These are phyloP conservation scores for Eucidaris tribuloides DNA, from an alignment of 35 echinoderm and acorn worm genomes.

Conservation along the genomic window DNA sequence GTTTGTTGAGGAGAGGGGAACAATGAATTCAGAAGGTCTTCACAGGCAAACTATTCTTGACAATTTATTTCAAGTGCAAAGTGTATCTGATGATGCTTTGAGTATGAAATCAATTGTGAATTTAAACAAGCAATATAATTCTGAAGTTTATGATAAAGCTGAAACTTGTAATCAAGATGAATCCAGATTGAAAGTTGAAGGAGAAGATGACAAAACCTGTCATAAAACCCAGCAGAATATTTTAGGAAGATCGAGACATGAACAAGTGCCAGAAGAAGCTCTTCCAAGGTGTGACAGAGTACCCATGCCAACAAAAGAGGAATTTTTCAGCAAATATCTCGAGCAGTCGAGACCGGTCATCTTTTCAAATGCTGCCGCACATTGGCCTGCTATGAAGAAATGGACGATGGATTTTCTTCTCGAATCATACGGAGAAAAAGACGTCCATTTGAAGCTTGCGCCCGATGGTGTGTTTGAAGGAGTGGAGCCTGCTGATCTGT, in stretches of 20 bases:
- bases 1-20: conserved; percentile 38
- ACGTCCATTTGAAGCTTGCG: conserved; percentile 84
- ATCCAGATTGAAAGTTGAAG: background rate
- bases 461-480: conserved; percentile 89
- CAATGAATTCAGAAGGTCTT: conserved; percentile 38
- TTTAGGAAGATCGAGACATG: background rate
- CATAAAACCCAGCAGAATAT: background rate
- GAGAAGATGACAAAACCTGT: background rate
- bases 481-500: conserved; percentile 51
- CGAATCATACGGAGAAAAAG: conserved; percentile 48
- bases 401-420: conserved; percentile 76
- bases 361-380: conserved; percentile 31
- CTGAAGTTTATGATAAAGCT: background rate
- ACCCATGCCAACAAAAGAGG: conserved; percentile 37
- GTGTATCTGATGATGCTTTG: conserved; percentile 57
- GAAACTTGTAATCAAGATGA: background rate
- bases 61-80: conserved; percentile 49
- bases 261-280: background rate
- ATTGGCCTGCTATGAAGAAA: conserved; percentile 83
- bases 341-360: conserved; percentile 71
- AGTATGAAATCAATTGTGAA: background rate
- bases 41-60: conserved; percentile 56
- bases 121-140: background rate
- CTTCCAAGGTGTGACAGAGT: conserved; percentile 64
- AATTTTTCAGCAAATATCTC: conserved; percentile 68